Evolutionary conservation across 2,888 invertebrate genomes (phyloP), one percentile per base, ranked within the genome.

Genomic region (Macaria liturata): DNA sequence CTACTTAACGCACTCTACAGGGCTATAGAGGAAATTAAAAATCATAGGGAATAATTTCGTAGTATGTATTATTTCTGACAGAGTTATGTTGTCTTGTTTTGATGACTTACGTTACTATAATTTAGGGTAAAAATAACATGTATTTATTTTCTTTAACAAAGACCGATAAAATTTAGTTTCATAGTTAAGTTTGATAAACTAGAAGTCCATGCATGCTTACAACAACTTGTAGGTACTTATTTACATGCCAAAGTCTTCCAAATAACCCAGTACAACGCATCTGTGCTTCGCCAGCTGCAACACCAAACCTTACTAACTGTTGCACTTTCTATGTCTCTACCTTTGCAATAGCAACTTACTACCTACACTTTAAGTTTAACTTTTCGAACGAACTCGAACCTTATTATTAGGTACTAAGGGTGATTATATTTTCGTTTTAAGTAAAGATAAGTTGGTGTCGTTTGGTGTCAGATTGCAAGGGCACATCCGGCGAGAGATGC

Each of bases 391-490:
- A 32, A 8, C 8, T 42, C 31, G 2, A 63, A 54, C 62, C 54
- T 64, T 72, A 59, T 9, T 0, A 0, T 4, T 0, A 1, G 3
- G 0, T 0, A 0, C 49, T 61, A 70, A 53, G 53, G 62, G 32
- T 64, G 49, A 46, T 61, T 0, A n/a, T 9, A 4, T 3, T 48
- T 59, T 46, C 9, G 4, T n/a, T 6, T 32, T 43, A 32, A 32
- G 54, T 39, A n/a, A 4, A 32, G 3, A 0, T 53, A 54, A 46
- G 31, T 64, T 64, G 9, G 66, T 59, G 0, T 8, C 20, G 43
- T 45, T 8, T 46, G 61, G 65, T 60, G 59, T 66, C 58, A 44
- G 30, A 58, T 66, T 66, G 52, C 63, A 60, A 54, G 60, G 53
- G 57, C 9, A 54, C 58, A 64, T 66, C 66, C 63, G 54, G 46